phyloP scores from a whole-genome alignment of 2,888 invertebrate genomes.

The Toxonevra muliebris region DNA sequence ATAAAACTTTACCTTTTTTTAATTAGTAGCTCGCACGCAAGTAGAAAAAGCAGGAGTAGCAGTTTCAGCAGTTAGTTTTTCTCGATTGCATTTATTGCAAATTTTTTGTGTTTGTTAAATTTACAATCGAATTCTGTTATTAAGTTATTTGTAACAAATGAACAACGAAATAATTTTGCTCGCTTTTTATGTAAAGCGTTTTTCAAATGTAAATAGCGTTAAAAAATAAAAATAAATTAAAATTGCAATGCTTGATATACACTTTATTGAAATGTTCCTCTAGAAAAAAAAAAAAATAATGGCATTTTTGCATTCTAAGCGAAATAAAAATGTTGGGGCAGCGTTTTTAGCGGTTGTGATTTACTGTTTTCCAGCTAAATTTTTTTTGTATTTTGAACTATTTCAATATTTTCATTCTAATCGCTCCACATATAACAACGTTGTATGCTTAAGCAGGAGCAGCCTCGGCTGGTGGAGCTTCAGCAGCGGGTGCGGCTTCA shows the following conservation, averaged over 20 bases:
- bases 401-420: background rate
- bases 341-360: constrained; percentile 30
- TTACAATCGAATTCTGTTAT: too few species aligned
- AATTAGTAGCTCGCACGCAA: constrained; percentile 14
- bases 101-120: too few species aligned
- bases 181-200: constrained; percentile 14
- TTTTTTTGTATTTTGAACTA: constrained; percentile 12
- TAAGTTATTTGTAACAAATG: too few species aligned
- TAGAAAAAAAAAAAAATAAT: constrained; percentile 25
- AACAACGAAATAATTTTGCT: background rate
- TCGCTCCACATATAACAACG: background rate
- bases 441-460: constrained; percentile 47
- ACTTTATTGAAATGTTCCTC: constrained; percentile 1
- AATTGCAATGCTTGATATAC: constrained; percentile 29
- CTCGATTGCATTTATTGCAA: too few species aligned
- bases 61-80: too few species aligned
- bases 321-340: constrained; percentile 29
- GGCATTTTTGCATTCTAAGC: constrained; percentile 36
- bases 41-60: too few species aligned
- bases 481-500: constrained; percentile 33
- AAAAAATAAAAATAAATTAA: background rate
- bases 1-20: constrained; percentile 21
- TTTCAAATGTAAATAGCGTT: background rate
- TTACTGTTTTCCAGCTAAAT: constrained; percentile 21
- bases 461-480: constrained; percentile 43